Conservation (phyloP, 2,888 invertebrate genomes). For the Axea sp. region DNA sequence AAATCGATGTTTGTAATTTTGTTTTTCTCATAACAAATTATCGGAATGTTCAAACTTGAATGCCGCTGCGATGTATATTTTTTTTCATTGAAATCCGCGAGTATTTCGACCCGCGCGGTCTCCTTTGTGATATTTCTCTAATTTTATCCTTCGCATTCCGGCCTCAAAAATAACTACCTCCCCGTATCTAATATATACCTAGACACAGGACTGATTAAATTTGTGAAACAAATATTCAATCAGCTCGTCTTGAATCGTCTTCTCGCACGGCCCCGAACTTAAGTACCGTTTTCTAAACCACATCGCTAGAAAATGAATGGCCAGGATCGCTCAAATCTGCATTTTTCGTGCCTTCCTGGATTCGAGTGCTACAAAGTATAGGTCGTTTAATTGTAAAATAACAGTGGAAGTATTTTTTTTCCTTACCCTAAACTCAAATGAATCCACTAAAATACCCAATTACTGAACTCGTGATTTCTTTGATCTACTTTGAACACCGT, state of each 20-base stretch:
- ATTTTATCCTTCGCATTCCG: constrained; percentile 41
- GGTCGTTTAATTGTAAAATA: constrained; percentile 32
- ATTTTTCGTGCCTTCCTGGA: constrained; percentile 24
- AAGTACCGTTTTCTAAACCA: constrained; percentile 36
- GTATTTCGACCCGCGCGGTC: constrained; percentile 16
- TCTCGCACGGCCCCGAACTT: constrained; percentile 15
- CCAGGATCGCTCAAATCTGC: constrained; percentile 8
- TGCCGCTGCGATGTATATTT: constrained; percentile 1
- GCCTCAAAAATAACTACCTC: constrained; percentile 34
- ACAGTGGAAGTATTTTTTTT: constrained; percentile 12
- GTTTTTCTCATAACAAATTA: constrained; percentile 8
- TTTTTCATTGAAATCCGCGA: neutral
- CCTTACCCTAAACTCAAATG: neutral
- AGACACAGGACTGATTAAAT: constrained; percentile 32
- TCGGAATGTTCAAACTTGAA: neutral
- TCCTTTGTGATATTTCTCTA: constrained; percentile 25
- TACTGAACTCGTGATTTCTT: neutral
- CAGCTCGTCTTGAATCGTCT: constrained; percentile 6
- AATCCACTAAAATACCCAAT: constrained; percentile 2
- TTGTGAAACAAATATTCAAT: constrained; percentile 53
- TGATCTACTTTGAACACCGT: too few species aligned
- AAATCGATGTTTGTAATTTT: neutral
- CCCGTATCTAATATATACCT: constrained; percentile 34
- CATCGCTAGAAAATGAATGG: constrained; percentile 22
- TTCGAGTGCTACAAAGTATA: constrained; percentile 21